phyloP scores from a whole-genome alignment of 1,140 invertebrate species.

The Eurosta solidaginis region DNA sequence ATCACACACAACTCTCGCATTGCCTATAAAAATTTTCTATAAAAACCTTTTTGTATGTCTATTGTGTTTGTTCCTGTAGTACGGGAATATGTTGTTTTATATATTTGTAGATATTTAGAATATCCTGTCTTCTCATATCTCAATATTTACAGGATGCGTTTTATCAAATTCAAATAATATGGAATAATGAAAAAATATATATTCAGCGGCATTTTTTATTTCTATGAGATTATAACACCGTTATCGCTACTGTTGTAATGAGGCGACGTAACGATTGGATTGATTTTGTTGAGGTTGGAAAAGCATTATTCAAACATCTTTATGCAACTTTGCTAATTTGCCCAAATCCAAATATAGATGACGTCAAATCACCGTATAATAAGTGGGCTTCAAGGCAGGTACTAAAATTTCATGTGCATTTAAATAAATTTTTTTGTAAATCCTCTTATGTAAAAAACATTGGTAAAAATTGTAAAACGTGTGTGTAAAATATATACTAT shows the following conservation, averaged over 20 bases:
- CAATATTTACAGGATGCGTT: conserved; percentile 14
- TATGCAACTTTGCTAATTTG: no score
- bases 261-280: neutral
- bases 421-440: no score
- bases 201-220: neutral
- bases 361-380: no score
- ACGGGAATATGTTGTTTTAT: neutral
- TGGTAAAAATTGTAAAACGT: no score
- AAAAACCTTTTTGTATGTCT: conserved; percentile 10
- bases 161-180: conserved; percentile 24
- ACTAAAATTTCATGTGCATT: no score
- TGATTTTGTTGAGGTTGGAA: neutral
- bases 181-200: neutral
- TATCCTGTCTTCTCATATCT: neutral
- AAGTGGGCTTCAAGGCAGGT: no score
- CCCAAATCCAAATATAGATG: no score
- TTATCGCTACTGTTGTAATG: neutral
- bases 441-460: no score
- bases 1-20: neutral
- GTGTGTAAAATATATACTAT: no score
- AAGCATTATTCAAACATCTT: neutral
- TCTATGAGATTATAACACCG: neutral
- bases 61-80: neutral
- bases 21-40: conserved; percentile 6
- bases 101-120: neutral